A percentile compares a stretch with the other conserved stretches of the same genome.
Evolutionary conservation across 2,797 vertebrate species (phyloP).

Genomic region (Periparus ater): DNA sequence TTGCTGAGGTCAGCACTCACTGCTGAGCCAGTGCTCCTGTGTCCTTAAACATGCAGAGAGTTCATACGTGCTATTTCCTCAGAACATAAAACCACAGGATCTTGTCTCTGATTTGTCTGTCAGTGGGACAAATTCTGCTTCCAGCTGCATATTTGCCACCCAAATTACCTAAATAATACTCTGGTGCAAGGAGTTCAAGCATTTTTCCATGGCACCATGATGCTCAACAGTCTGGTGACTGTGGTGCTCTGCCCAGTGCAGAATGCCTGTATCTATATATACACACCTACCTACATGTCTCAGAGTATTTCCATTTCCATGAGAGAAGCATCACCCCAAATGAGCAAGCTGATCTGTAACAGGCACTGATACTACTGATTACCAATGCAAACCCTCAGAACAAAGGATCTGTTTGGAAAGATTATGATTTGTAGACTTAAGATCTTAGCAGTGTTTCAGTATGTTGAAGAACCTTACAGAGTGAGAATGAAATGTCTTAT

Average conservation of each 20-base stretch:
- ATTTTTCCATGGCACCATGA: background rate
- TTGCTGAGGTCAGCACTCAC: background rate
- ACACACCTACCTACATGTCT: background rate
- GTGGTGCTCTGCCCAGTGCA: background rate
- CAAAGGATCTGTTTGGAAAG: background rate
- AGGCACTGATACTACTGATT: background rate
- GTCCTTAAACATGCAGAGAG: background rate
- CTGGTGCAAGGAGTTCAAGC: background rate
- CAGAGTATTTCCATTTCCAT: background rate
- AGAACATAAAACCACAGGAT: background rate
- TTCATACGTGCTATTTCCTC: background rate
- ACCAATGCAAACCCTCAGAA: background rate
- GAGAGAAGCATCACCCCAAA: background rate
- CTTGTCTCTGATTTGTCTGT: background rate
- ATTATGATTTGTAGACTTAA: slow-evolving; percentile 17
- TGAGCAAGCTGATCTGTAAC: background rate
- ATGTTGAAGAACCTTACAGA: background rate
- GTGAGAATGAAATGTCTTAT: slow-evolving; percentile 31
- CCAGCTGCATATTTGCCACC: background rate
- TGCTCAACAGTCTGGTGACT: background rate
- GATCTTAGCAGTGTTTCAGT: slow-evolving; percentile 2
- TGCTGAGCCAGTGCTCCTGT: background rate
- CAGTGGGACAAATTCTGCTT: background rate
- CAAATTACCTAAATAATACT: background rate
- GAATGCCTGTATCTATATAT: background rate